These are phyloP conservation scores for Pilophorus perplexus DNA, from an alignment of 2,888 invertebrate genomes.

Conservation along the genomic window DNA sequence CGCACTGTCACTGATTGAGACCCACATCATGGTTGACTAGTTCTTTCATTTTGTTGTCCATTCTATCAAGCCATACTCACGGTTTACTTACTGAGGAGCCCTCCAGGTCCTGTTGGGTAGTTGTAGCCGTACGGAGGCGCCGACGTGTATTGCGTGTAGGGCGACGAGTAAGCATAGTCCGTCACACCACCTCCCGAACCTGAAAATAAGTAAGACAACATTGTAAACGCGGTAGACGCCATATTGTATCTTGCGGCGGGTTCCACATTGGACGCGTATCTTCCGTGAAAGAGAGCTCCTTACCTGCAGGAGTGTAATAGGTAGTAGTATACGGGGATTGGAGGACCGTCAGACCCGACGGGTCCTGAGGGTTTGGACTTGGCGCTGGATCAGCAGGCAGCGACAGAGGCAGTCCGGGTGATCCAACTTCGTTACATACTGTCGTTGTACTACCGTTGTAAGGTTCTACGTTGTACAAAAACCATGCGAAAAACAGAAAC, in stretches of 20 bases:
- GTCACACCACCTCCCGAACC: constrained; percentile 61
- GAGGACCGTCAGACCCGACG: constrained; percentile 56
- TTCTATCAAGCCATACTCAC: constrained; percentile 49
- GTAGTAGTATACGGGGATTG: constrained; percentile 52
- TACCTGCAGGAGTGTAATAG: constrained; percentile 48
- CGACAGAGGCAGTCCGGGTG: constrained; percentile 57
- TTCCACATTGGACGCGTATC: too few relatives aligned
- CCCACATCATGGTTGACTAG: too few relatives aligned
- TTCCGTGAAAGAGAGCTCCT: too few relatives aligned
- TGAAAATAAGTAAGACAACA: too few relatives aligned
- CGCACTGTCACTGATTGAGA: too few relatives aligned
- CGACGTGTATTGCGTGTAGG: constrained; percentile 74
- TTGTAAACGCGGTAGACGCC: too few relatives aligned
- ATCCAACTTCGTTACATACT: constrained; percentile 53
- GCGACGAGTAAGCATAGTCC: constrained; percentile 70
- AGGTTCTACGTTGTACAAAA: constrained; percentile 41
- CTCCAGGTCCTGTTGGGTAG: constrained; percentile 58
- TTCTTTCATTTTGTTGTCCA: too few relatives aligned
- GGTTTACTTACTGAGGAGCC: constrained; percentile 63
- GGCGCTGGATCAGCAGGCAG: constrained; percentile 52
- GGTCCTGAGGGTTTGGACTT: constrained; percentile 50
- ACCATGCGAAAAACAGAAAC: constrained; percentile 44
- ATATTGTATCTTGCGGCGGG: too few relatives aligned
- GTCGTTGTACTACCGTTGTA: constrained; percentile 52
- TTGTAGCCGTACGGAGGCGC: constrained; percentile 60